Evolutionary conservation across 2,113 vertebrate genomes (phyloP), one percentile per base, ranked within the genome.

Genomic region (Tenrec ecaudatus): DNA sequence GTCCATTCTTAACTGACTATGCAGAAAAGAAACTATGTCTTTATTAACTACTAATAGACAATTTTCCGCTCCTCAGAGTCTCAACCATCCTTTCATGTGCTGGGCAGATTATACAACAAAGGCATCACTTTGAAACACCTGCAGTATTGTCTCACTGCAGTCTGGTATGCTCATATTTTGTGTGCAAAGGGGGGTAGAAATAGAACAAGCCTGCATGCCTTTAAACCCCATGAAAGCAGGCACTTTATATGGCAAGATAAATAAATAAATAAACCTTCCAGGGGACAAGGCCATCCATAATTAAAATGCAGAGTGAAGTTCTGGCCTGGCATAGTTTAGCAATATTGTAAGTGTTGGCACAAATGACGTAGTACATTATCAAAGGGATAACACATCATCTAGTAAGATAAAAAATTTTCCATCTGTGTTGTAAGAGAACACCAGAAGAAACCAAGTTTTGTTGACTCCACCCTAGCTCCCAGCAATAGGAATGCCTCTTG

Each of bases 341-440:
- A 92, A 79, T 79, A 82, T 16, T 20, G 6, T 87, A 80, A 85
- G 79, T 82, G 69, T 6, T 85, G 47, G 31, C 29, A 80, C 69
- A 92, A 89, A 82, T 82, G 31, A 80, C 19, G 69, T 94, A 29
- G 89, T 73, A 81, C 91, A 81, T 84, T 93, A 88, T 69, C 86
- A 95, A 93, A 64, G 29, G 0, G 89, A 82, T 85, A 85, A 87
- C 23, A 84, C 47, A 29, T 62, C n/a, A 68, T 33, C 40, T 77
- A 77, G 76, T 82, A 86, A 87, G 38, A 77, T 81, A 47, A 84
- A 10, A 38, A 84, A 36, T 66, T 89, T 81, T 81, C 25, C 82
- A 40, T 81, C 58, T 88, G 38, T 31, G 25, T 29, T 82, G 10
- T 73, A 25, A 75, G 22, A 95, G 19, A 43, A 90, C 20, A 92